A percentile compares a stretch with the other conserved stretches of the same genome.
phyloP scores from a whole-genome alignment of 2,888 invertebrate genomes.

The Leptogaster cylindrica region DNA sequence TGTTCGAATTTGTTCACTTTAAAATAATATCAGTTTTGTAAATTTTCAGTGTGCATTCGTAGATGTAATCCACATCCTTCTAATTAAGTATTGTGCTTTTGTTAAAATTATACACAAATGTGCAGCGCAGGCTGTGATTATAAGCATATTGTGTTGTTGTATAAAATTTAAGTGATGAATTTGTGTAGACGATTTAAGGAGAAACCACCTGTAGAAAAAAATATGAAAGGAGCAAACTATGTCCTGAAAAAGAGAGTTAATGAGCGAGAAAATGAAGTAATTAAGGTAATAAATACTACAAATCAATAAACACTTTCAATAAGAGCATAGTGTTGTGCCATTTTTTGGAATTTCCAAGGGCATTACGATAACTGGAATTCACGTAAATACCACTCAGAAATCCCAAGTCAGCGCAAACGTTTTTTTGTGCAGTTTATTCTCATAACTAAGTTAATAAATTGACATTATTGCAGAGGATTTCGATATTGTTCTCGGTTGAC shows the following conservation, averaged over 20 bases:
- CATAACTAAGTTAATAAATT: background rate
- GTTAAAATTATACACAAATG: too few relatives aligned
- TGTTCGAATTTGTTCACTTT: too few relatives aligned
- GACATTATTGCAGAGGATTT: background rate
- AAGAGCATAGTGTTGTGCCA: constrained; percentile 52
- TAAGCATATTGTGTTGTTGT: too few relatives aligned
- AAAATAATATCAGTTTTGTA: too few relatives aligned
- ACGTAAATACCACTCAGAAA: constrained; percentile 55
- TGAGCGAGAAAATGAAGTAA: constrained; percentile 38
- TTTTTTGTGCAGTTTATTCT: background rate
- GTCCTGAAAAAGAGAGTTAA: constrained; percentile 31
- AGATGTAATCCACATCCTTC: too few relatives aligned
- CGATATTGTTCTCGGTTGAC: background rate
- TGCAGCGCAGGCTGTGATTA: too few relatives aligned
- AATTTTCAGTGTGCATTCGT: too few relatives aligned
- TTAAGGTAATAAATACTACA: constrained; percentile 8
- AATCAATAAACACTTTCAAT: background rate
- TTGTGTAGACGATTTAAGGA: background rate
- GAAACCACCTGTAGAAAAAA: background rate
- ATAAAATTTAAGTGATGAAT: constrained; percentile 11
- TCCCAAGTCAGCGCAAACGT: constrained; percentile 55
- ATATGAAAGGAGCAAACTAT: background rate
- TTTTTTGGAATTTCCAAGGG: constrained; percentile 58
- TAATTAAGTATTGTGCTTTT: too few relatives aligned
- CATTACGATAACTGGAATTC: constrained; percentile 51